Conservation (phyloP, 2,888 invertebrate genomes). For the Ophioninae sp. region DNA sequence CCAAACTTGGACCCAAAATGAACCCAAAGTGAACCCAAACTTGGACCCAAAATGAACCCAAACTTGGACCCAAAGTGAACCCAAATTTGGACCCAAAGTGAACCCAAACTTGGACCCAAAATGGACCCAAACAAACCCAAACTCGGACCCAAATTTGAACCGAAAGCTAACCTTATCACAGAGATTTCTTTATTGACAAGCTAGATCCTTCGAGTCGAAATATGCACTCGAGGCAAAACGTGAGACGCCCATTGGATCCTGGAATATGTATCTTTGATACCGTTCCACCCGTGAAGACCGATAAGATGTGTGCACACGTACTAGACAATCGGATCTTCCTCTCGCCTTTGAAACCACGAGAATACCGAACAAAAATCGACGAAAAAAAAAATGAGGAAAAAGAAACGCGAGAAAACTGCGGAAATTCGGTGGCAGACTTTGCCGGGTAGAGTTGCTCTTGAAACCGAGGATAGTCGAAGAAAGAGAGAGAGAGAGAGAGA, state of each 20-base stretch:
- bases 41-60: too few species aligned
- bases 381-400: conserved; percentile 10
- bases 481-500: neutral
- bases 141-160: too few species aligned
- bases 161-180: neutral
- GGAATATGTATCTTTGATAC: conserved; percentile 60
- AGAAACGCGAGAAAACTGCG: conserved; percentile 20
- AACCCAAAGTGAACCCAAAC: too few species aligned
- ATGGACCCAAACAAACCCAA: too few species aligned
- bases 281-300: conserved; percentile 40
- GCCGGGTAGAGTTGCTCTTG: conserved; percentile 13
- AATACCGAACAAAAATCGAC: neutral
- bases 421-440: conserved; percentile 27
- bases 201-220: neutral
- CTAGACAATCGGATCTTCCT: conserved; percentile 51
- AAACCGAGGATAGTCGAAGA: neutral
- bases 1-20: too few species aligned
- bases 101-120: too few species aligned
- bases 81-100: too few species aligned
- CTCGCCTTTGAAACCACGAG: neutral
- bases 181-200: conserved; percentile 50
- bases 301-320: conserved; percentile 51
- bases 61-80: too few species aligned
- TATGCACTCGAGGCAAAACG: conserved; percentile 47
- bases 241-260: conserved; percentile 32